Evolutionary conservation across 2,113 vertebrate species (phyloP).

Genomic region (Narcine bancroftii): DNA sequence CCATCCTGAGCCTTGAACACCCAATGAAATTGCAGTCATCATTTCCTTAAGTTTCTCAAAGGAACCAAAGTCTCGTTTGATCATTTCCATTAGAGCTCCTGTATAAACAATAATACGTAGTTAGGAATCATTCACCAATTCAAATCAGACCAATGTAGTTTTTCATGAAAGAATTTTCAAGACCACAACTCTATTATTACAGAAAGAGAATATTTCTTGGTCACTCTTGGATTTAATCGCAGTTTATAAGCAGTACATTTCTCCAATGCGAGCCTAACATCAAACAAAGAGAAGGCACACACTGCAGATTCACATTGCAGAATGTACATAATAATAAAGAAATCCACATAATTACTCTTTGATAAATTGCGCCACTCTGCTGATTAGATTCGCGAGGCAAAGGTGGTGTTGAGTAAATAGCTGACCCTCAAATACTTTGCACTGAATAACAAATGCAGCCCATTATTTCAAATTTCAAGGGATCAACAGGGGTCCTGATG

Average conservation of each 20-base stretch:
- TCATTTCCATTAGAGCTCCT: slow-evolving; percentile 87
- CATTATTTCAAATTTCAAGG: not conserved
- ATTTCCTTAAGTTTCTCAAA: slow-evolving; percentile 86
- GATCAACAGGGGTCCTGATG: not conserved
- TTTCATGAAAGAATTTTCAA: not conserved
- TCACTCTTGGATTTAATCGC: not conserved
- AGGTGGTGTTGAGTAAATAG: not conserved
- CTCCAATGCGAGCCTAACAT: not conserved
- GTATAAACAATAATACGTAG: not conserved
- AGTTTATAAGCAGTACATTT: not conserved
- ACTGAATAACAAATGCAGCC: not conserved
- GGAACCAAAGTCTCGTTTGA: slow-evolving; percentile 88
- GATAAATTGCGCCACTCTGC: not conserved
- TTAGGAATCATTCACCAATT: not conserved
- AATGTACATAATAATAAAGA: not conserved
- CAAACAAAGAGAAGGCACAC: not conserved
- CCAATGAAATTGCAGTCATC: slow-evolving; percentile 73
- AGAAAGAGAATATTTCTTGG: not conserved
- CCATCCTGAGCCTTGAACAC: slow-evolving; percentile 95
- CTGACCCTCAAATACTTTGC: not conserved
- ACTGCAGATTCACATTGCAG: not conserved
- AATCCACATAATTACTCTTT: not conserved
- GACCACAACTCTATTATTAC: not conserved
- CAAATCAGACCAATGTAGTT: not conserved
- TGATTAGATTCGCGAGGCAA: not conserved